Conservation (phyloP, 1,140 invertebrate genomes). For the Drosophila serrata region DNA sequence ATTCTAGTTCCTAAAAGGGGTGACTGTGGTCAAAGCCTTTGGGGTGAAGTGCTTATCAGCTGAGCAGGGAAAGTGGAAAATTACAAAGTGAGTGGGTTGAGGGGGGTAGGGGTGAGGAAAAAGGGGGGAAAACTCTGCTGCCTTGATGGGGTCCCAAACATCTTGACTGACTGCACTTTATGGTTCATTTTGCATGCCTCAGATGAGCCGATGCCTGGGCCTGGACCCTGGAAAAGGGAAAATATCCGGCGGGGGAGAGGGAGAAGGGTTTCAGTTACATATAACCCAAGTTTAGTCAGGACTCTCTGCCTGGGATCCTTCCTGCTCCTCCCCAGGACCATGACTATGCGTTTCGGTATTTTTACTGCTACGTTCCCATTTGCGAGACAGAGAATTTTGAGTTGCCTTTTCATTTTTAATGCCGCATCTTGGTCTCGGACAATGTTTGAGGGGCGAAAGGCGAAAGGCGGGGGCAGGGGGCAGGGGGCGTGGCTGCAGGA, state of each 20-base stretch:
- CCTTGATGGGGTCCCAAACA: constrained; percentile 25
- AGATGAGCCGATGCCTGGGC: constrained; percentile 21
- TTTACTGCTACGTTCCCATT: constrained; percentile 65
- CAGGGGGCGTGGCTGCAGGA: constrained; percentile 5
- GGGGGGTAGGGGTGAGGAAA: not conserved
- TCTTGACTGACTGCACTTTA: constrained; percentile 59
- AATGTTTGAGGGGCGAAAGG: constrained; percentile 18
- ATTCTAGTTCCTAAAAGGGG: not conserved
- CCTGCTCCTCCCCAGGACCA: constrained; percentile 3
- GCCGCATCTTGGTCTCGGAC: constrained; percentile 57
- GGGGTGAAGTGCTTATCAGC: constrained; percentile 23
- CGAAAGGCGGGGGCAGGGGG: not conserved
- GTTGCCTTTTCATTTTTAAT: constrained; percentile 68
- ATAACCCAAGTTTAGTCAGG: constrained; percentile 7
- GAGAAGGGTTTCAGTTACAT: constrained; percentile 26
- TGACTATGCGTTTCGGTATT: constrained; percentile 66
- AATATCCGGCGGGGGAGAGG: not conserved
- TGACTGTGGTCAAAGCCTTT: constrained; percentile 16
- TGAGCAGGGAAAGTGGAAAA: not conserved
- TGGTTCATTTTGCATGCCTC: constrained; percentile 61
- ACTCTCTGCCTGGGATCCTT: not conserved
- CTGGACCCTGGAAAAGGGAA: constrained; percentile 4
- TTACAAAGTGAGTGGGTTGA: not conserved
- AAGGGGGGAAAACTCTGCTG: not conserved
- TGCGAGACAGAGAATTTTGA: constrained; percentile 52